These are phyloP conservation scores for Drosophila dunni DNA, from an alignment of 1,140 invertebrate genomes.

Conservation along the genomic window DNA sequence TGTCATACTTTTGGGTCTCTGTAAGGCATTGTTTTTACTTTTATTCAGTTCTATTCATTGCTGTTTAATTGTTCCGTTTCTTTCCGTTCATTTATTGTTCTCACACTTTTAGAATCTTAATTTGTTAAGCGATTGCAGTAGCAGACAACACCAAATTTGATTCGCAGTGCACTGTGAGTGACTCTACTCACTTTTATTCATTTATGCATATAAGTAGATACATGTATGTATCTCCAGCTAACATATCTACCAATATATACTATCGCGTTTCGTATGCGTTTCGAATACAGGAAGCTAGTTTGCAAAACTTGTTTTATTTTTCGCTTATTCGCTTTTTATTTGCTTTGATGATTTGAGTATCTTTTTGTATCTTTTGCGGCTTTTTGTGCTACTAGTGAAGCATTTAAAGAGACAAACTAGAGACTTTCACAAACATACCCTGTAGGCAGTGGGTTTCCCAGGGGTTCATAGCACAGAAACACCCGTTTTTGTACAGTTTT, in stretches of 20 bases:
- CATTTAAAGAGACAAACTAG: constrained; percentile 10
- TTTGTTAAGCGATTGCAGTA: constrained; percentile 29
- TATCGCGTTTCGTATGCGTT: constrained; percentile 18
- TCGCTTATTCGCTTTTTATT: constrained; percentile 13
- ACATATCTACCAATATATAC: constrained; percentile 1
- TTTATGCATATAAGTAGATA: not conserved
- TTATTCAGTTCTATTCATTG: constrained; percentile 11
- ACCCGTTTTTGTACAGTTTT: not conserved
- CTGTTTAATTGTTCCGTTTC: constrained; percentile 34
- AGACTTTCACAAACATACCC: constrained; percentile 27
- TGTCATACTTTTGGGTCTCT: constrained; percentile 31
- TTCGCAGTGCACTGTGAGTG: constrained; percentile 31
- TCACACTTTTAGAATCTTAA: constrained; percentile 52
- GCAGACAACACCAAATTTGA: constrained; percentile 32
- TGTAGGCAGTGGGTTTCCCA: not conserved
- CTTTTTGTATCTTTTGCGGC: not conserved
- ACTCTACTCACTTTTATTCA: not conserved
- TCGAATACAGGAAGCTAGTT: constrained; percentile 52
- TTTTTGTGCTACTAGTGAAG: constrained; percentile 9
- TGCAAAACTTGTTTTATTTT: constrained; percentile 41
- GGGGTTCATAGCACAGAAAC: not conserved
- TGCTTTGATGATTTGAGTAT: constrained; percentile 11
- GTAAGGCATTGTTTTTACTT: constrained; percentile 13
- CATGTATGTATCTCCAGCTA: no score
- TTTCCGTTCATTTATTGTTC: constrained; percentile 33